Evolutionary conservation across 2,888 invertebrate genomes (phyloP), one percentile per base, ranked within the genome.

Genomic region (Toxonevra muliebris): DNA sequence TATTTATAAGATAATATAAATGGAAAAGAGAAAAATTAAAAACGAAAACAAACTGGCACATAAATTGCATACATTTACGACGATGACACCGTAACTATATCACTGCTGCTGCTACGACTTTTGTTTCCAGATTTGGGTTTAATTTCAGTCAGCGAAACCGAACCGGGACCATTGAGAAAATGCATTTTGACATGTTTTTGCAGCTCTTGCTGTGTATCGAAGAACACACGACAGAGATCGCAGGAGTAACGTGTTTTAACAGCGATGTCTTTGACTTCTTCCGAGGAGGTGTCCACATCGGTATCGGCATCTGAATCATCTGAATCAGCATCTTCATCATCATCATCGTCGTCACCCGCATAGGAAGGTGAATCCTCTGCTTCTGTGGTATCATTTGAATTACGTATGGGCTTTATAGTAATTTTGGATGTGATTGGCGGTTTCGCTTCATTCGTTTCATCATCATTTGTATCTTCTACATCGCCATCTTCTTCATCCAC

Each of bases 111-210:
- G 57, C 75, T 72, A 42, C 73, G 73, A 48, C 71, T 74, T 40
- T 74, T 69, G 12, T 71, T 70, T 40, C 73, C 63, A 45, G 74
- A 66, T 59, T 75, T 75, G 30, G 76, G 61, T 43, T 76, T 77
- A 13, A 78, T 80, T 70, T 77, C 78, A 11, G 80, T 80, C 48
- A 80, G 62, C 30, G 78, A 77, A 12, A 80, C 80, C 62, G 80
- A 80, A 13, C 79, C 79, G 10, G 85, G 84, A 4, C 84, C 85
- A 76, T 85, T 85, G 13, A 85, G 77, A 61, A 86, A 85, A 79
- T 86, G 86, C 74, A 81, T 82, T 77, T 85, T 83, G 67, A 86
- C 84, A 73, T 86, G 86, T 43, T 79, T 79, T 70, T 84, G 84
- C 70, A 86, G 77, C 61, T 82, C 82, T 73, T 80, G 80, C 66